Conservation (phyloP, 2,888 invertebrate species). For the Drosophila phalerata region DNA sequence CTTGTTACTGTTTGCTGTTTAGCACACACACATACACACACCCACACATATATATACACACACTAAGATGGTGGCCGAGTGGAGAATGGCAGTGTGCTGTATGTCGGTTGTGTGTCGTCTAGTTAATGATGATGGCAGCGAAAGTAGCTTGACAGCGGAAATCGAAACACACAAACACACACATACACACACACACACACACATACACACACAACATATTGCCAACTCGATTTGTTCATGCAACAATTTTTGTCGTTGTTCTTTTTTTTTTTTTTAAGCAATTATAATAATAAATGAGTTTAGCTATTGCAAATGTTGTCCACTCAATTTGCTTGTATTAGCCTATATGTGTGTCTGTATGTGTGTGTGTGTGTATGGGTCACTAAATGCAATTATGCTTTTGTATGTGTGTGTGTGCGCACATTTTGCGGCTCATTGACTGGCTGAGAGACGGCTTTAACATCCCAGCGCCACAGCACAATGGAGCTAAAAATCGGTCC, state of each 20-base stretch:
- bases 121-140: conserved; percentile 63
- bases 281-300: conserved; percentile 77
- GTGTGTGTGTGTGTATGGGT: conserved; percentile 27
- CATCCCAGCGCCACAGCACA: conserved; percentile 2
- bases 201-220: conserved; percentile 10
- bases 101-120: conserved; percentile 50
- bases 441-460: neutral
- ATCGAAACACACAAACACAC: conserved; percentile 42
- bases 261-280: conserved; percentile 49
- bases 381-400: conserved; percentile 68
- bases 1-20: conserved; percentile 51
- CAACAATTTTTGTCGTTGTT: conserved; percentile 34
- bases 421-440: conserved; percentile 55
- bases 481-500: conserved; percentile 12
- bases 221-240: conserved; percentile 43
- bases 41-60: conserved; percentile 11
- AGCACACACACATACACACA: conserved; percentile 19
- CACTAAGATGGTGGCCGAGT: neutral
- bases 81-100: conserved; percentile 2
- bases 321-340: conserved; percentile 12
- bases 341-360: neutral
- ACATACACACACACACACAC: conserved; percentile 7
- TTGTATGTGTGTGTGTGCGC: conserved; percentile 28
- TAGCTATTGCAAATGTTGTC: conserved; percentile 39
- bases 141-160: conserved; percentile 33